phyloP scores from a whole-genome alignment of 2,888 invertebrate species.

The Lysandra coridon region DNA sequence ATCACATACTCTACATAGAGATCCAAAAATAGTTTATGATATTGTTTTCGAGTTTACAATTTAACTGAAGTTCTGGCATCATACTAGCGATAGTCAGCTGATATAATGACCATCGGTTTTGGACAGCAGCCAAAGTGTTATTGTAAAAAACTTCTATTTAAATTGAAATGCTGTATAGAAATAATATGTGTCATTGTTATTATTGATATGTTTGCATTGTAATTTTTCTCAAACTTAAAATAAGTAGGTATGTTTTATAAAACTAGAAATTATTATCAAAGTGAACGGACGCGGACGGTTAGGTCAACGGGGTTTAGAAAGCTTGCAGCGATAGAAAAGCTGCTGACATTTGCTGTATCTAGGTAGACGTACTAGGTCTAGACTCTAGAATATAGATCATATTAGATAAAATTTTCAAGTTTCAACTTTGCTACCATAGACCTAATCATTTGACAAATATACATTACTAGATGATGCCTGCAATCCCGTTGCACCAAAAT shows the following conservation, averaged over 20 bases:
- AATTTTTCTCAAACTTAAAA: too few relatives aligned
- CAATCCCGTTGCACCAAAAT: too few relatives aligned
- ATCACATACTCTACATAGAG: not conserved
- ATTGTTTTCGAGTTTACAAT: not conserved
- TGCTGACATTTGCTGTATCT: not conserved
- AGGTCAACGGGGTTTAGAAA: not conserved
- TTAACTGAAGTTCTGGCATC: slow-evolving; percentile 24
- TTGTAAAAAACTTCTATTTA: slow-evolving; percentile 1
- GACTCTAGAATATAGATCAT: too few relatives aligned
- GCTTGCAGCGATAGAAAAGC: not conserved
- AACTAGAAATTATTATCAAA: not conserved
- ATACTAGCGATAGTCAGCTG: slow-evolving; percentile 23
- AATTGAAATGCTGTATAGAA: not conserved
- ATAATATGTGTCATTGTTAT: not conserved
- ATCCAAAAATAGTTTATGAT: slow-evolving; percentile 7
- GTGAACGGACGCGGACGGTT: not conserved
- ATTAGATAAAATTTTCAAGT: too few relatives aligned
- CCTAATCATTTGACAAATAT: too few relatives aligned
- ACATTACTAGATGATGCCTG: too few relatives aligned
- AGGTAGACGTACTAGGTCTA: not conserved
- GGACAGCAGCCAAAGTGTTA: slow-evolving; percentile 15
- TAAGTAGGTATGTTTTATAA: too few relatives aligned
- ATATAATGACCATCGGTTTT: slow-evolving; percentile 14
- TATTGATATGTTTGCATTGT: not conserved
- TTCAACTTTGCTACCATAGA: too few relatives aligned